A percentile compares a stretch with the other conserved stretches of the same genome.
These are phyloP conservation scores for Sminthurinus signatus DNA, from an alignment of 1,140 invertebrate species.

Conservation along the genomic window DNA sequence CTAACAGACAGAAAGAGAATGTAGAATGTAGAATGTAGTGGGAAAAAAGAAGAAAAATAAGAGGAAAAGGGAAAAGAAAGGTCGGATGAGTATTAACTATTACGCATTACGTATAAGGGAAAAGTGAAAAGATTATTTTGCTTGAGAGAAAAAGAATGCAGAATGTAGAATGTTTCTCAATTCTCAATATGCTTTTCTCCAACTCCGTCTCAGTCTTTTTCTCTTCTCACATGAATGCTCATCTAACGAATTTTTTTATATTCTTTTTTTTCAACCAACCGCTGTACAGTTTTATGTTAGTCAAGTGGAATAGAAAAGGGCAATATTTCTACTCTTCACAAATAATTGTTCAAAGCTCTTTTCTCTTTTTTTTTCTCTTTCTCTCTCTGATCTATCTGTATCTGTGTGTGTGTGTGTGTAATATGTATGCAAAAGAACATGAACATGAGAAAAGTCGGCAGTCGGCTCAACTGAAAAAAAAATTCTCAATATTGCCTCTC, in stretches of 20 bases:
- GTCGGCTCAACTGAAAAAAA: background rate
- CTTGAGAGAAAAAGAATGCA: conserved; percentile 1
- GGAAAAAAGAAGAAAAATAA: background rate
- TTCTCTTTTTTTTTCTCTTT: too few species aligned
- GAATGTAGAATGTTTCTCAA: conserved; percentile 6
- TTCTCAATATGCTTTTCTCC: too few species aligned
- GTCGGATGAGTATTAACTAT: background rate
- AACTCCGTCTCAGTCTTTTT: too few species aligned
- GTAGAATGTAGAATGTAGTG: background rate
- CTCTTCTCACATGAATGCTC: conserved; percentile 22
- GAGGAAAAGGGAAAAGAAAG: background rate
- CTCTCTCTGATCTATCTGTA: too few species aligned
- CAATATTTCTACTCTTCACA: conserved; percentile 26
- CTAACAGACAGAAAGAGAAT: background rate
- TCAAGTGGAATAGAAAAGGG: conserved; percentile 28
- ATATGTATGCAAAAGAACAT: background rate
- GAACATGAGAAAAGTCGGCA: background rate
- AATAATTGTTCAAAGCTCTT: conserved; percentile 29
- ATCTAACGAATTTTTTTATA: conserved; percentile 9
- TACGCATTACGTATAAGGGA: too few species aligned
- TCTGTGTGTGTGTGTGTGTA: too few species aligned
- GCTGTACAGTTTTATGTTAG: conserved; percentile 21
- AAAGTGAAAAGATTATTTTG: conserved; percentile 8
- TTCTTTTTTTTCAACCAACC: too few species aligned
- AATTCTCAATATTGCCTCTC: conserved; percentile 17